Evolutionary conservation across 30 jellyfish, hydroid and myxozoan species (phyloP).

Genomic region (Rhopilema esculentum): DNA sequence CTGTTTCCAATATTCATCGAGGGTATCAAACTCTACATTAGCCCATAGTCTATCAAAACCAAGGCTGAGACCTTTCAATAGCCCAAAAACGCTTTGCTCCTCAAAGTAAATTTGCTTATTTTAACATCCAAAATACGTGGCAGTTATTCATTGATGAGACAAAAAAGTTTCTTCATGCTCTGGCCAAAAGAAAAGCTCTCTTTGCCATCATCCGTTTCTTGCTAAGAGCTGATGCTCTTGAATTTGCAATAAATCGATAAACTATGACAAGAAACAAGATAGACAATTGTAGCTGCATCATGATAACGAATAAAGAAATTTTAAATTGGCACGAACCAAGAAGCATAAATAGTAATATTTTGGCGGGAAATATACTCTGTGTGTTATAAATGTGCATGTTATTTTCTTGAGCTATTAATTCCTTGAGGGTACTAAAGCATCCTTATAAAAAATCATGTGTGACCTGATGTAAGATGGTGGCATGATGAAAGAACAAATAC

Average conservation of each 20-base stretch:
- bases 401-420: slow-evolving; percentile 6
- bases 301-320: slow-evolving; percentile 18
- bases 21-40: slow-evolving; percentile 28
- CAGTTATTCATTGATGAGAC: slow-evolving; percentile 10
- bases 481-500: slow-evolving; percentile 20
- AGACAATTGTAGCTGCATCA: slow-evolving; percentile 39
- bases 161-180: slow-evolving; percentile 1
- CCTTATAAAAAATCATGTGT: slow-evolving; percentile 13
- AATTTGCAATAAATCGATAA: background rate
- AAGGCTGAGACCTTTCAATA: slow-evolving; percentile 40
- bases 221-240: slow-evolving; percentile 24
- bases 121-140: background rate
- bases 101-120: slow-evolving; percentile 18
- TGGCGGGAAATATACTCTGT: slow-evolving; percentile 44
- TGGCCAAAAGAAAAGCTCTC: slow-evolving; percentile 35
- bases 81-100: slow-evolving; percentile 45
- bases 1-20: slow-evolving; percentile 54
- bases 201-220: slow-evolving; percentile 25
- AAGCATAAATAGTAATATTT: background rate
- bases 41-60: slow-evolving; percentile 35
- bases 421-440: slow-evolving; percentile 30
- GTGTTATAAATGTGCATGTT: slow-evolving; percentile 10
- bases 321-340: slow-evolving; percentile 31
- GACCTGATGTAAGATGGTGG: slow-evolving; percentile 10
- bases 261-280: slow-evolving; percentile 19